These are phyloP conservation scores for Zaprionus kolodkinae DNA, from an alignment of 1,140 invertebrate genomes.

Conservation along the genomic window DNA sequence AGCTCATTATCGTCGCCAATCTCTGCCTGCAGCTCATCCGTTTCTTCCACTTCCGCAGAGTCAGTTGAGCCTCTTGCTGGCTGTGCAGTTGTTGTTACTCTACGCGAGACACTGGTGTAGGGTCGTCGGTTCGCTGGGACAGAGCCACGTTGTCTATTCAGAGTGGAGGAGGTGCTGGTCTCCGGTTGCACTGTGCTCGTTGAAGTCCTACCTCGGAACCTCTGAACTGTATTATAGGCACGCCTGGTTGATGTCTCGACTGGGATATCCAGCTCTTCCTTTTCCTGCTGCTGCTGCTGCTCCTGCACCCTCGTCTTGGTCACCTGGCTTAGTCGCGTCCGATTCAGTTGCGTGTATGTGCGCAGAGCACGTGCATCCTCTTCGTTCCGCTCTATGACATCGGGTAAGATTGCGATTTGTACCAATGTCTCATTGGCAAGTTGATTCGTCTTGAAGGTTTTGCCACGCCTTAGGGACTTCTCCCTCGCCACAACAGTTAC, in stretches of 20 bases:
- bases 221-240: constrained; percentile 29
- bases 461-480: constrained; percentile 51
- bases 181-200: constrained; percentile 14
- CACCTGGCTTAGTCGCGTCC: constrained; percentile 42
- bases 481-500: constrained; percentile 13
- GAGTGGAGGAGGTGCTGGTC: background rate
- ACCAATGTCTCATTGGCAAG: constrained; percentile 49
- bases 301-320: constrained; percentile 14
- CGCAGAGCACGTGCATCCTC: constrained; percentile 48
- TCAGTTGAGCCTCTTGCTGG: background rate
- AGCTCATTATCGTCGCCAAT: constrained; percentile 5
- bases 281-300: background rate
- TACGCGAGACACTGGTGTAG: background rate
- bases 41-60: background rate
- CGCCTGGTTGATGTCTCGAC: constrained; percentile 21
- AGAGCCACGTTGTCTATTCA: constrained; percentile 13
- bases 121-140: background rate
- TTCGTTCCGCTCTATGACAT: background rate
- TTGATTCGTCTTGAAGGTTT: constrained; percentile 57
- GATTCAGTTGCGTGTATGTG: constrained; percentile 49
- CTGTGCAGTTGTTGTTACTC: background rate
- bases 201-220: constrained; percentile 34
- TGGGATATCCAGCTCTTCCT: background rate
- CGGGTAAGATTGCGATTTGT: constrained; percentile 41
- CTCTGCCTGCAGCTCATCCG: constrained; percentile 22